These are phyloP conservation scores for Poeciliopsis turneri DNA, from an alignment of 2,797 vertebrate genomes.

Conservation along the genomic window DNA sequence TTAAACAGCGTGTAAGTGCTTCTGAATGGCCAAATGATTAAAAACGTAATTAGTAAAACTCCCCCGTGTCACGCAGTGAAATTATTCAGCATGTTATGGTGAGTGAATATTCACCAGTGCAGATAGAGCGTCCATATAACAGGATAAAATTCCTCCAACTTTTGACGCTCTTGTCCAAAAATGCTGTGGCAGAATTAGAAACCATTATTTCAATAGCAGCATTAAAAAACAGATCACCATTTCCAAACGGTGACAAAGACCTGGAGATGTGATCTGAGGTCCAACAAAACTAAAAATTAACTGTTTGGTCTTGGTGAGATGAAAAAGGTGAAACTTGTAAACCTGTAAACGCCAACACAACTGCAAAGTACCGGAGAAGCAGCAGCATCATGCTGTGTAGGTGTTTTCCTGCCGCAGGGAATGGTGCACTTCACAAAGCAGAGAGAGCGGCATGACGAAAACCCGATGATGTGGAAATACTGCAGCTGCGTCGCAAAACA, in stretches of 20 bases:
- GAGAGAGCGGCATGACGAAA: neutral
- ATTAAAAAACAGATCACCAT: neutral
- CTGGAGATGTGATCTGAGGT: neutral
- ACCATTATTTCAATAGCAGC: neutral
- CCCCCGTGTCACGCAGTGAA: neutral
- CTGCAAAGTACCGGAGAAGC: neutral
- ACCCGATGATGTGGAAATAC: neutral
- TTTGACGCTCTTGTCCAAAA: neutral
- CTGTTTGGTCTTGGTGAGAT: neutral
- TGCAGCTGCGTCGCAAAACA: neutral
- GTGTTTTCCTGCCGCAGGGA: neutral
- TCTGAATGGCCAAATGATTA: neutral
- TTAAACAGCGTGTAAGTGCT: neutral
- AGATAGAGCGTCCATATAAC: neutral
- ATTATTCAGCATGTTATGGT: neutral
- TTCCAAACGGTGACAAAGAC: neutral
- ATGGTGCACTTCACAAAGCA: neutral
- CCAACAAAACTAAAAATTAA: neutral
- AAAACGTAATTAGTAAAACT: neutral
- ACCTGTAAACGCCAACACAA: neutral
- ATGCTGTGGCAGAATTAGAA: neutral
- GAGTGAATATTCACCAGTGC: neutral
- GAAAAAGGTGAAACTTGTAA: neutral
- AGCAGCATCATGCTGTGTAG: neutral
- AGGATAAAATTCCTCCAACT: neutral